Conservation (phyloP, 2,113 vertebrate species). For the Etia nguti region DNA sequence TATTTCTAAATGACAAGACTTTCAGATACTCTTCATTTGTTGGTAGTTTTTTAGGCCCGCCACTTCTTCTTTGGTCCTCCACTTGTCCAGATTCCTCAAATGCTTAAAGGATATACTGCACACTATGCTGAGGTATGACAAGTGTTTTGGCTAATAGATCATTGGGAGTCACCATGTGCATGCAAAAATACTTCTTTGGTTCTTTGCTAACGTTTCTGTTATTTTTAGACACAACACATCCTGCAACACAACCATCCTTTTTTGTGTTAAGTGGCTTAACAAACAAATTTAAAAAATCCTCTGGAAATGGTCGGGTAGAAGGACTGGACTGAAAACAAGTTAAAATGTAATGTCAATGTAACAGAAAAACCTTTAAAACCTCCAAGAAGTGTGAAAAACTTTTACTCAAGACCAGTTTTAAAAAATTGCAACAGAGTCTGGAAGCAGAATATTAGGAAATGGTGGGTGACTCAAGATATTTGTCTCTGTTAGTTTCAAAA, state of each 20-base stretch:
- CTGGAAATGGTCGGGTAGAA: background rate
- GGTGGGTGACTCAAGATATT: background rate
- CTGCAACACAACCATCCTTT: background rate
- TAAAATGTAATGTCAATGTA: background rate
- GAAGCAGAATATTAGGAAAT: background rate
- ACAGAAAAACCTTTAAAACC: background rate
- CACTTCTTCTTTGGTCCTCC: background rate
- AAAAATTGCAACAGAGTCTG: background rate
- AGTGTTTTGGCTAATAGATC: background rate
- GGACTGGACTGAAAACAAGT: background rate
- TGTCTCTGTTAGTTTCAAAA: background rate
- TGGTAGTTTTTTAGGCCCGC: background rate
- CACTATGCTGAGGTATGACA: background rate
- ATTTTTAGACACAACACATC: background rate
- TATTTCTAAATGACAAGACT: background rate
- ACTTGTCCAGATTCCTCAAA: background rate
- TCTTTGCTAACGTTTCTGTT: background rate
- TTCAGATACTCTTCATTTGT: background rate
- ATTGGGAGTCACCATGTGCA: background rate
- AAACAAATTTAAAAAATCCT: background rate
- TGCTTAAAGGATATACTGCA: background rate
- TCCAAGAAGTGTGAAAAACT: background rate
- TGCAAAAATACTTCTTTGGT: background rate
- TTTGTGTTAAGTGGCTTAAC: background rate
- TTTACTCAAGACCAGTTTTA: background rate